These are phyloP conservation scores for Fulica atra DNA, from an alignment of 2,113 vertebrate genomes.

Conservation along the genomic window DNA sequence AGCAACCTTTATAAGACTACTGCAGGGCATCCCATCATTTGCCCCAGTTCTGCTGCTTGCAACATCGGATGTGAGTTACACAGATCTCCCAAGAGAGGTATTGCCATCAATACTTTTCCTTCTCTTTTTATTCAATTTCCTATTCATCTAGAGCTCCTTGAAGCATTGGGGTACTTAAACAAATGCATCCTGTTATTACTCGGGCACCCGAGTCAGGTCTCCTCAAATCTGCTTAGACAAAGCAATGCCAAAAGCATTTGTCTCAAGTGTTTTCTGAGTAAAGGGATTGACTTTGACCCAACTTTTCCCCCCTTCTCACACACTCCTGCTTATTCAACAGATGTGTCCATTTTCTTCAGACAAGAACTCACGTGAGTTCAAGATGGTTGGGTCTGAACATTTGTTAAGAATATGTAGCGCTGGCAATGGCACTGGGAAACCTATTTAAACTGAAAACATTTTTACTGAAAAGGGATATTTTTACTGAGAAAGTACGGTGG, in stretches of 20 bases:
- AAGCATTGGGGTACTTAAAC: not conserved
- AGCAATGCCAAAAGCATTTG: not conserved
- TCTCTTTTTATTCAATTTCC: not conserved
- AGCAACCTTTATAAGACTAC: constrained; percentile 87
- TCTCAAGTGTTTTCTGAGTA: not conserved
- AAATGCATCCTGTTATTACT: not conserved
- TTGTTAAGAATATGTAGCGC: not conserved
- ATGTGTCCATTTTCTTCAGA: not conserved
- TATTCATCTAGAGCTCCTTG: not conserved
- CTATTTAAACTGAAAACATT: too few relatives aligned
- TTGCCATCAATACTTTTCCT: not conserved
- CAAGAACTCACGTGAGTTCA: not conserved
- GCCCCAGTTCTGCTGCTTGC: constrained; percentile 91
- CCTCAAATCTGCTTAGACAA: not conserved
- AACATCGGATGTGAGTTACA: constrained; percentile 79
- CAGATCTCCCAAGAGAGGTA: constrained; percentile 77
- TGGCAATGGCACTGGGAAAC: not conserved
- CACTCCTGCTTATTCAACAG: not conserved
- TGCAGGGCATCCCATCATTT: constrained; percentile 90
- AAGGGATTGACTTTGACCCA: not conserved
- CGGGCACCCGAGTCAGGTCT: not conserved
- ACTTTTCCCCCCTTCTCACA: not conserved
- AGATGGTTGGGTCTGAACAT: not conserved
- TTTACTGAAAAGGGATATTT: too few relatives aligned
- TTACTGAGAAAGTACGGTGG: too few relatives aligned